Evolutionary conservation across 2,113 vertebrate species (phyloP).

Genomic region (Limanda limanda): DNA sequence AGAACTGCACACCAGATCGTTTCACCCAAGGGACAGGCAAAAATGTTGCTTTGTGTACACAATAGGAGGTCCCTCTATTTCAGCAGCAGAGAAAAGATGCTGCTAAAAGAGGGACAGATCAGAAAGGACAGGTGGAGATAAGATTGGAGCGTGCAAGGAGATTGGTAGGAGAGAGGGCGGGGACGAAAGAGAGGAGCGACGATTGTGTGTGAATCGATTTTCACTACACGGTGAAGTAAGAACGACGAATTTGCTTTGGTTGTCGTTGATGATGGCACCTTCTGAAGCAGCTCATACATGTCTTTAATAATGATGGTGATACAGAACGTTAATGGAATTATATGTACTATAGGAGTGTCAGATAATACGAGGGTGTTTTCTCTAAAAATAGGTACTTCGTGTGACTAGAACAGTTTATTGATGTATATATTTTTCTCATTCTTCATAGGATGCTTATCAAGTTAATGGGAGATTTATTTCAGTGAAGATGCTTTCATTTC

Average conservation of each 20-base stretch:
- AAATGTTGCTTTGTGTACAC: slow-evolving; percentile 41
- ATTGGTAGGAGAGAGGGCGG: slow-evolving; percentile 2
- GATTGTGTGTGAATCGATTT: slow-evolving; percentile 37
- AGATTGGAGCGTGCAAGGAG: slow-evolving; percentile 19
- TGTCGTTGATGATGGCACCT: neutral
- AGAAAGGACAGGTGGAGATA: slow-evolving; percentile 55
- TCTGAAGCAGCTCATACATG: neutral
- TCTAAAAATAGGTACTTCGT: too few species aligned
- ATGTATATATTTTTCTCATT: neutral
- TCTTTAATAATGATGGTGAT: neutral
- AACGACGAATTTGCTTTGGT: slow-evolving; percentile 12
- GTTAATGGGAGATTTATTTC: too few species aligned
- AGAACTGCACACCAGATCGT: neutral
- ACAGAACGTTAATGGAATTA: neutral
- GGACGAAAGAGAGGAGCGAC: neutral
- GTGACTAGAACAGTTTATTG: too few species aligned
- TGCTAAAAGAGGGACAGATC: slow-evolving; percentile 40
- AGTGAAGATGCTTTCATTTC: too few species aligned
- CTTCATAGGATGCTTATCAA: too few species aligned
- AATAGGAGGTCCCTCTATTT: slow-evolving; percentile 47
- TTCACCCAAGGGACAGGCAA: neutral
- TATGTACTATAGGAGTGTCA: neutral
- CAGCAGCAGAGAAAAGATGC: slow-evolving; percentile 34
- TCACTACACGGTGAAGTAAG: slow-evolving; percentile 13
- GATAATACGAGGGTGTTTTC: too few species aligned